Base-by-base conservation (phyloP, 1,140 invertebrate genomes). In the Episyrphus balteatus region DNA sequence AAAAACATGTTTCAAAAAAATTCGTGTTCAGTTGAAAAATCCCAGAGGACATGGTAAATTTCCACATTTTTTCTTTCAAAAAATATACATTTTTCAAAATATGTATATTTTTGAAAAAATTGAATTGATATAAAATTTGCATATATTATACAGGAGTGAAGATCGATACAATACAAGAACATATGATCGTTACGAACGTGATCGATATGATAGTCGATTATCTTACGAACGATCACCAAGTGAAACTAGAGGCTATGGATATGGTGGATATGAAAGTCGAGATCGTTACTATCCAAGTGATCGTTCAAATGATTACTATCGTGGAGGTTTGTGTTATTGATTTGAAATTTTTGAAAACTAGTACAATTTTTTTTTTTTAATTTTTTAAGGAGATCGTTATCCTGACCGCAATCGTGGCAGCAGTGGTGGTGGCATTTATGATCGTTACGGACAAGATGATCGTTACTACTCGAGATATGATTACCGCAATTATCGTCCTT, bases 401-500 rank as follows among this genome's bases (percentile, higher is more conserved):
- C 63, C 63, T 36, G 62, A 66, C 46, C 62, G 62, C 18, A 55
- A 56, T 5, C 54, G 60, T 37, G 33, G 50, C 18, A 42, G 53
- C 43, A 52, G 56, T 39, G 65, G 59, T 43, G 60, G 61, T 32
- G 46, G 49, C 31, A 40, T 12, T 32, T 63, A 64, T 30, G 60
- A 68, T 45, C 49, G 51, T 39, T 26, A 26, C 21, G 42, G 42
- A 54, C 56, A 59, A 42, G 56, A 66, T 46, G 61, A 69, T 53
- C 55, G 66, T 49, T 66, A 67, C 51, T 58, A 59, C 50, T 54
- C 66, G 54, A 61, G 66, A 56, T 63, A 67, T 59, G 68, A 66
- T 59, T 68, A 58, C 59, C 59, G 65, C 50, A 68, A 69, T 50
- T 72, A 66, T 55, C 61, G 65, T 36, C 68, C 69, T 39, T 71